Conservation (phyloP, 2,888 invertebrate genomes). For the Argynnis bischoffii region DNA sequence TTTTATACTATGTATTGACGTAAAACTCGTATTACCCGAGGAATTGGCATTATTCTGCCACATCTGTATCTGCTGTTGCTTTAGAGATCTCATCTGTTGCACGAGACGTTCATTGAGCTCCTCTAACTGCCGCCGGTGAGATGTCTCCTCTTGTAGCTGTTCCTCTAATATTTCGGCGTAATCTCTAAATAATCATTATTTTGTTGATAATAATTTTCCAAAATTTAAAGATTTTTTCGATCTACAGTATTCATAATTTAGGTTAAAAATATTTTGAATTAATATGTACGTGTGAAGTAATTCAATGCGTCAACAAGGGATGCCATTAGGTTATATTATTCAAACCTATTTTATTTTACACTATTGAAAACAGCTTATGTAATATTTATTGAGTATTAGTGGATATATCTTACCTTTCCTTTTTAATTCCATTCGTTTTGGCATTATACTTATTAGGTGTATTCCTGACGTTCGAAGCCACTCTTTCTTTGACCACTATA, state of each 20-base stretch:
- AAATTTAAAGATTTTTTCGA: background rate
- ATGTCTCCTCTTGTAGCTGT: constrained; percentile 83
- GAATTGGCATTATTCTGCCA: constrained; percentile 66
- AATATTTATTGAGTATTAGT: background rate
- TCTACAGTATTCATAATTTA: background rate
- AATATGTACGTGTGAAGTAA: too few species aligned
- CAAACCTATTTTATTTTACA: too few species aligned
- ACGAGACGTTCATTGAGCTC: constrained; percentile 83
- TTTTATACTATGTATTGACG: too few species aligned
- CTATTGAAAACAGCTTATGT: too few species aligned
- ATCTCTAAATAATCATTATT: constrained; percentile 51
- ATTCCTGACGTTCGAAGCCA: constrained; percentile 53
- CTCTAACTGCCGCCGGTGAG: constrained; percentile 84
- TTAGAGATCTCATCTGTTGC: constrained; percentile 81
- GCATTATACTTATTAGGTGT: constrained; percentile 54
- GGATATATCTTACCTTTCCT: constrained; percentile 62
- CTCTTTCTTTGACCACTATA: constrained; percentile 59
- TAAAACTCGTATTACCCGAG: constrained; percentile 53
- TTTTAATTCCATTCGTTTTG: constrained; percentile 58
- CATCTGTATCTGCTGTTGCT: constrained; percentile 68
- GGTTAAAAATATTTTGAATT: background rate
- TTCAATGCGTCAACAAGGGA: too few species aligned
- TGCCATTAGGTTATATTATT: too few species aligned
- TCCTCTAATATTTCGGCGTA: constrained; percentile 77
- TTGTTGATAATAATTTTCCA: background rate